Base-by-base conservation (phyloP, 2,888 invertebrate genomes). In the Nipponacmea schrenckii region DNA sequence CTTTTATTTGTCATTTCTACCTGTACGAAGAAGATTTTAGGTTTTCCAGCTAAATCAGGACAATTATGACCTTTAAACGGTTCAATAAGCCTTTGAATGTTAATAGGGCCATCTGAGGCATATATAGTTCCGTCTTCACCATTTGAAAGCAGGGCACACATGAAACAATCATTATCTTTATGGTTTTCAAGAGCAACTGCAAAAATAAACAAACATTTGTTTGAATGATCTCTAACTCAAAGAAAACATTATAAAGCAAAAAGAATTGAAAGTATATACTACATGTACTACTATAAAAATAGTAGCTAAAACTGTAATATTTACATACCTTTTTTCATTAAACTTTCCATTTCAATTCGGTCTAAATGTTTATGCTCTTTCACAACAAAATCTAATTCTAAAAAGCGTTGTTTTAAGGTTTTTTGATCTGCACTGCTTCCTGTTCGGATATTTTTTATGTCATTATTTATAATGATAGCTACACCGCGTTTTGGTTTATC, bases 381-480 rank as follows among this genome's bases (percentile, higher is more conserved):
- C 94, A 96, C 76, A 92, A 94, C 74, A 95, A 90, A 80, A 85
- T 88, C 85, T 91, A 92, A 24, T 94, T 90, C 45, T 92, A 91
- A 80, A 66, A 88, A 83, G 39, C 81, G 71, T 44, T 91, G 91
- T 68, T 91, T 90, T 68, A 96, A 90, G 84, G 94, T 93, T 74
- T 93, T 93, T 80, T 94, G 93, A 88, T 97, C 97, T 64, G 93
- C 93, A 85, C 95, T 94, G 1, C 96, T 97, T 0, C 97, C 97
- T 78, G 92, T 92, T 62, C n/a, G n/a, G n/a, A n/a, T n/a, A n/a
- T n/a, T n/a, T n/a, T n/a, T n/a, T n/a, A n/a, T n/a, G n/a, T n/a
- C 79, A 87, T 97, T 96, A 88, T 97, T 97, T 85, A 97, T 95
- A 84, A 97, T 95, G 20, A 96, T 88, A 4, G 96, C 96, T 79